These are phyloP conservation scores for Gadus chalcogrammus DNA, from an alignment of 2,113 vertebrate species.

Conservation along the genomic window DNA sequence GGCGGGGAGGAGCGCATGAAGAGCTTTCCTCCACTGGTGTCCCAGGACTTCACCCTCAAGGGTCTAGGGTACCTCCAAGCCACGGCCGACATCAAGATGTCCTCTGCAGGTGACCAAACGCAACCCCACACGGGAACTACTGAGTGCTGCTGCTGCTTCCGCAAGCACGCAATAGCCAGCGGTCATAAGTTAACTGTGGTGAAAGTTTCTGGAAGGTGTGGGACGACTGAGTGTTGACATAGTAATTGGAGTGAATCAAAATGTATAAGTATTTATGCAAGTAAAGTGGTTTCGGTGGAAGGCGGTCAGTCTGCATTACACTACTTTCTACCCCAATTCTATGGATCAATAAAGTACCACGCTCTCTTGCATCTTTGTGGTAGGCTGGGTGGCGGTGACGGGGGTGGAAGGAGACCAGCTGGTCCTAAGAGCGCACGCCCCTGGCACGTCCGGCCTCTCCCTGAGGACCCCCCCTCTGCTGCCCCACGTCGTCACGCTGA, in stretches of 20 bases:
- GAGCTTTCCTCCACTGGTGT: slow-evolving; percentile 78
- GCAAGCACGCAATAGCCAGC: too few species aligned
- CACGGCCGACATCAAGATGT: slow-evolving; percentile 88
- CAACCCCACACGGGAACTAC: too few species aligned
- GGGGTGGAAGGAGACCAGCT: slow-evolving; percentile 65
- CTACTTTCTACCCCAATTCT: too few species aligned
- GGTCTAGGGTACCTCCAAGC: slow-evolving; percentile 76
- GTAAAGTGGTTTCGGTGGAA: too few species aligned
- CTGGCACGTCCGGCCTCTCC: slow-evolving; percentile 52
- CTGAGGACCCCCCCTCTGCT: slow-evolving; percentile 80
- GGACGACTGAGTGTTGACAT: too few species aligned
- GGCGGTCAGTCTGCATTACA: too few species aligned
- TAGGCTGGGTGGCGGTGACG: slow-evolving; percentile 92
- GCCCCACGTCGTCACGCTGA: slow-evolving; percentile 76
- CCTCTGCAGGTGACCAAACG: slow-evolving; percentile 81
- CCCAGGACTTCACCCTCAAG: slow-evolving; percentile 79
- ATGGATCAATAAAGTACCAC: too few species aligned
- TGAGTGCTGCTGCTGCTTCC: too few species aligned
- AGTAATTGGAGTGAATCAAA: too few species aligned
- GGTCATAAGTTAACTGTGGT: too few species aligned
- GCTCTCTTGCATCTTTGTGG: neutral
- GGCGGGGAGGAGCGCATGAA: slow-evolving; percentile 89
- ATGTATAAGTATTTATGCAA: too few species aligned
- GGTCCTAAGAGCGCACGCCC: slow-evolving; percentile 75
- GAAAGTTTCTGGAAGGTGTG: too few species aligned